A percentile compares a stretch with the other conserved stretches of the same genome.
These are phyloP conservation scores for Nannoperca australis DNA, from an alignment of 2,797 vertebrate species.

Conservation along the genomic window DNA sequence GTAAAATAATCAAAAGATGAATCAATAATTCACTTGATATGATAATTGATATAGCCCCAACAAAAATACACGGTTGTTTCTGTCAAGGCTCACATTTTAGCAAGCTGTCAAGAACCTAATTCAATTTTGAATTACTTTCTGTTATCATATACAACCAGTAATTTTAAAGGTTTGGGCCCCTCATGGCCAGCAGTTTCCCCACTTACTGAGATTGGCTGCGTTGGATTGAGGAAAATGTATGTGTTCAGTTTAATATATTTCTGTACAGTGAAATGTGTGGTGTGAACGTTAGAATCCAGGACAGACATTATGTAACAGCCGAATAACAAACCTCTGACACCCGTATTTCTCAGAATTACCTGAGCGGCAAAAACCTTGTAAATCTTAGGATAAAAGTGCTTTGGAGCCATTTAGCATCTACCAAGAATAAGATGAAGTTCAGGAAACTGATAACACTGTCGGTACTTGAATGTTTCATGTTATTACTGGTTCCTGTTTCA, in stretches of 20 bases:
- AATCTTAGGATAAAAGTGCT: too few relatives aligned
- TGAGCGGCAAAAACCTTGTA: too few relatives aligned
- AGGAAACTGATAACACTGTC: background rate
- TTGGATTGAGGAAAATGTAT: background rate
- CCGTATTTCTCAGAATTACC: conserved; percentile 4
- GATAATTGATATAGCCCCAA: background rate
- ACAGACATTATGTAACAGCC: conserved; percentile 33
- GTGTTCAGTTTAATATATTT: background rate
- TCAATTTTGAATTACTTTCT: background rate
- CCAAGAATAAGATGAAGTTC: background rate
- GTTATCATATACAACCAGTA: background rate
- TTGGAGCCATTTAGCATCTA: too few relatives aligned
- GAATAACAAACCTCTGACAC: conserved; percentile 7
- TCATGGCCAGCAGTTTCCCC: background rate
- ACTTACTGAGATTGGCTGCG: background rate
- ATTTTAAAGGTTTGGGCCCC: background rate
- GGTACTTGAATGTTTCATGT: background rate
- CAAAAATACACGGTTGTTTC: background rate
- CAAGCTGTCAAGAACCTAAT: background rate
- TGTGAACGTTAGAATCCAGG: conserved; percentile 24
- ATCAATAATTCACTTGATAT: background rate
- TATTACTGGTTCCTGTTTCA: conserved; percentile 7
- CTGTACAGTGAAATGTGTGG: conserved; percentile 1
- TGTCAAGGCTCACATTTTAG: background rate
- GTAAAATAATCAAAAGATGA: background rate